phyloP scores from a whole-genome alignment of 2,888 invertebrate genomes.

The Drosophila merina region DNA sequence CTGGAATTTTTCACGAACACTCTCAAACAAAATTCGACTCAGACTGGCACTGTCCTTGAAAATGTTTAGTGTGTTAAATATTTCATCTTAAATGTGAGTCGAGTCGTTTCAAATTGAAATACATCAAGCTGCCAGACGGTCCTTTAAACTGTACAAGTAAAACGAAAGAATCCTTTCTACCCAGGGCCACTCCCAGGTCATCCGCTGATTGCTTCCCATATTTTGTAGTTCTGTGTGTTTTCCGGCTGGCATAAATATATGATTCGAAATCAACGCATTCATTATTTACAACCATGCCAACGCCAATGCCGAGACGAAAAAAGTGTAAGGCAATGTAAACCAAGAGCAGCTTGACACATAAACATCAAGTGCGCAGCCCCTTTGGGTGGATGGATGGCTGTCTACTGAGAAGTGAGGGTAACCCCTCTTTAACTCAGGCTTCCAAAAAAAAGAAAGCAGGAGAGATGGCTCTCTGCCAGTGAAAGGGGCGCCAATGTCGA shows the following conservation, averaged over 20 bases:
- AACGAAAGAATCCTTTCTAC: no score
- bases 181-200: not conserved
- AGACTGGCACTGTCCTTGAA: slow-evolving; percentile 22
- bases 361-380: slow-evolving; percentile 71
- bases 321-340: slow-evolving; percentile 52
- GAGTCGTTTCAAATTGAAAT: not conserved
- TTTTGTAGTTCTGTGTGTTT: slow-evolving; percentile 51
- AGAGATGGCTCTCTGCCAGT: slow-evolving; percentile 9
- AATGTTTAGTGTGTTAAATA: slow-evolving; percentile 10
- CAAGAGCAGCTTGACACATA: slow-evolving; percentile 73
- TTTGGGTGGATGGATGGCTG: slow-evolving; percentile 8
- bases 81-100: not conserved
- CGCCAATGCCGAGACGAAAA: slow-evolving; percentile 17
- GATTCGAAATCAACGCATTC: slow-evolving; percentile 75
- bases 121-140: not conserved
- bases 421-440: slow-evolving; percentile 8
- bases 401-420: slow-evolving; percentile 3
- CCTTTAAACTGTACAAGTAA: not conserved
- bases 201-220: slow-evolving; percentile 12
- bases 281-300: slow-evolving; percentile 69
- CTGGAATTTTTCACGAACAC: slow-evolving; percentile 60
- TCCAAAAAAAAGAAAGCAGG: slow-evolving; percentile 14
- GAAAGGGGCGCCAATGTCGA: slow-evolving; percentile 51
- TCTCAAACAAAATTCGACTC: slow-evolving; percentile 39
- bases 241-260: slow-evolving; percentile 58